Base-by-base conservation (phyloP, 2,797 vertebrate species). In the Sebastes paucispinis region DNA sequence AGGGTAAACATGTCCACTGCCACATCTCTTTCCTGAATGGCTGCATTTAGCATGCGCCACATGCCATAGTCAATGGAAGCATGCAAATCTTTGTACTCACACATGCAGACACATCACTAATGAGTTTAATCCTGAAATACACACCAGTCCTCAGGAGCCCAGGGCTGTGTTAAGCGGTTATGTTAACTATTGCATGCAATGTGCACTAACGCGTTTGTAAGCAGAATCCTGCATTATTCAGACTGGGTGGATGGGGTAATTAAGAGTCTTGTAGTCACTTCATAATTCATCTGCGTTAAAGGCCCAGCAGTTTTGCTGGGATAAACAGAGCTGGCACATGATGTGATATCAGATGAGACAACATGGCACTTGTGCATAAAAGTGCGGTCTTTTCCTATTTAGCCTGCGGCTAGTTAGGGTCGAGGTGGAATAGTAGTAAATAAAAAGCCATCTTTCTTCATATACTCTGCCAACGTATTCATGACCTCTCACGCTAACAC, bases 201-300 rank as follows among this genome's bases (percentile, higher is more conserved):
- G 84, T 72, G 73, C 87, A 75, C 88, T 85, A 88, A 92, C 79
- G 70, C 69, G 73, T 69, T 88, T 85, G 88, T 90, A 91, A 93
- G 81, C 88, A 88, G 80, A 88, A 73, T 77, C 39, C 82, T 96
- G 81, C 94, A 95, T 95, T 93, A 95, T 95, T 96, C 84, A 96
- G 78, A 87, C 31, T 77, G 80, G 81, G 75, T 85, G 67, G 81
- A 80, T 81, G 77, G 75, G 83, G 86, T 93, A 94, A 95, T 96
- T 95, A 96, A 92, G 85, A 84, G 65, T 80, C 81, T 90, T 93
- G 90, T 92, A 93, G 85, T 78, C 66, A 57, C 64, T 95, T 90
- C 87, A 95, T 96, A 92, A 95, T 95, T 95, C 60, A 95, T 95
- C 80, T 85, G 77, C 32, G 59, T 92, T 94, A 90, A 93, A 93